Percentiles rank a stretch among this genome's conserved stretches.
Conservation (phyloP, 2,888 invertebrate species). For the Scotopteryx bipunctaria region DNA sequence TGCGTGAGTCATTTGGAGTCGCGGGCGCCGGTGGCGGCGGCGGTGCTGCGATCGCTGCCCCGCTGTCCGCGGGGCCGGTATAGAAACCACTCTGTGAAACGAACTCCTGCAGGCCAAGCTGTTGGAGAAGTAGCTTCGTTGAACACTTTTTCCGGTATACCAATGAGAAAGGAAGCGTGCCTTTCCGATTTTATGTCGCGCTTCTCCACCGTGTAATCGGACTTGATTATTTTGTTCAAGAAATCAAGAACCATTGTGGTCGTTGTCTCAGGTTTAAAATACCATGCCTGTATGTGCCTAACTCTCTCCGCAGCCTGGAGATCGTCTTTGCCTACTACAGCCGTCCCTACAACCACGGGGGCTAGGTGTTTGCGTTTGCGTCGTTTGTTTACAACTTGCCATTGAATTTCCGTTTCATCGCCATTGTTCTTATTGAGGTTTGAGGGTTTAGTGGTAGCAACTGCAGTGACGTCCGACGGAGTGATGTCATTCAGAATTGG, state of each 20-base stretch:
- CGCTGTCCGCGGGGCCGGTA: not conserved
- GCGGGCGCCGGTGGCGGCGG: not conserved
- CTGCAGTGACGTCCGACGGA: not conserved
- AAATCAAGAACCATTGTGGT: not conserved
- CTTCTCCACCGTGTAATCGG: constrained; percentile 1
- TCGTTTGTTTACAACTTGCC: not conserved
- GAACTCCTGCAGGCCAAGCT: constrained; percentile 10
- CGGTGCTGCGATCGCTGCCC: not conserved
- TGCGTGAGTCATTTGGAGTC: not conserved
- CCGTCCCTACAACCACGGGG: not conserved
- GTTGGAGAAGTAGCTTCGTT: not conserved
- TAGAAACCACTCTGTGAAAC: constrained; percentile 14
- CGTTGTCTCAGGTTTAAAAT: constrained; percentile 6
- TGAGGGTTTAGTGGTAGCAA: not conserved
- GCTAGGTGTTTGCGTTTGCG: not conserved
- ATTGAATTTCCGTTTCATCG: not conserved
- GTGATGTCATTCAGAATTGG: not conserved
- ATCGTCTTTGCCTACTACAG: not conserved
- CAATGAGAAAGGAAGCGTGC: constrained; percentile 14
- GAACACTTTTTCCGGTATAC: constrained; percentile 6
- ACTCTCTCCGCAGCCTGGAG: constrained; percentile 6
- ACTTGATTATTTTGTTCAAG: not conserved
- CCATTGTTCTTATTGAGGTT: not conserved
- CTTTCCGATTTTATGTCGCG: constrained; percentile 4
- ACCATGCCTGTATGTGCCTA: constrained; percentile 13